Conservation (phyloP, 2,113 vertebrate genomes). For the Ciconia maguari region DNA sequence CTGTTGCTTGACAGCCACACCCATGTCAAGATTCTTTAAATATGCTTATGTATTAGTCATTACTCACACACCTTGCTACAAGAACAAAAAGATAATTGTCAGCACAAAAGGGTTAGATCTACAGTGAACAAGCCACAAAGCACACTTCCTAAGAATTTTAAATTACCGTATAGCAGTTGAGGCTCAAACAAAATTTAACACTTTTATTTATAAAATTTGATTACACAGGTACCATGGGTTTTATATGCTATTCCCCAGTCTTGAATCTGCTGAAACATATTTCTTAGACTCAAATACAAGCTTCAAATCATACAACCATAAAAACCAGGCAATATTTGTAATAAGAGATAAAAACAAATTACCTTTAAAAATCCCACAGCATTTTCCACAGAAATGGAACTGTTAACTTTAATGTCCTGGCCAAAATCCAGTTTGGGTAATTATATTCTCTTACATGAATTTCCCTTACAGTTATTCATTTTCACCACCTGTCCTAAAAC, state of each 20-base stretch:
- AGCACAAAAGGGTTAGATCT: background rate
- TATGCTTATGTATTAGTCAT: background rate
- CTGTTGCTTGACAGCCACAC: background rate
- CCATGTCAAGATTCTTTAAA: background rate
- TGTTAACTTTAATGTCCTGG: background rate
- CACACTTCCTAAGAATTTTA: background rate
- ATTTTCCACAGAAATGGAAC: conserved; percentile 5
- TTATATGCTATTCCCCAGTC: background rate
- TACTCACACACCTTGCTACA: background rate
- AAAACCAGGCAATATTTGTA: background rate
- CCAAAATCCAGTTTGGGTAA: background rate
- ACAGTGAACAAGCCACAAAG: background rate
- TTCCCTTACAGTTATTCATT: background rate
- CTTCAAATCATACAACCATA: background rate
- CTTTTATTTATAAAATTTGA: conserved; percentile 5
- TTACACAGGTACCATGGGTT: background rate
- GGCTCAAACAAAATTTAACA: background rate
- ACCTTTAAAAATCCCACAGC: background rate
- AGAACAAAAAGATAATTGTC: background rate
- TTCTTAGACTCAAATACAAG: background rate
- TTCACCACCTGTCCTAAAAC: background rate
- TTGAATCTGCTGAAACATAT: background rate
- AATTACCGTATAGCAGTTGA: background rate
- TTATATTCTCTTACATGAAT: background rate
- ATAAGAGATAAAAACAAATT: conserved; percentile 38